Evolutionary conservation across 1,140 invertebrate species (phyloP), one percentile per base, ranked within the genome.

Genomic region (Heliothis subflexa): DNA sequence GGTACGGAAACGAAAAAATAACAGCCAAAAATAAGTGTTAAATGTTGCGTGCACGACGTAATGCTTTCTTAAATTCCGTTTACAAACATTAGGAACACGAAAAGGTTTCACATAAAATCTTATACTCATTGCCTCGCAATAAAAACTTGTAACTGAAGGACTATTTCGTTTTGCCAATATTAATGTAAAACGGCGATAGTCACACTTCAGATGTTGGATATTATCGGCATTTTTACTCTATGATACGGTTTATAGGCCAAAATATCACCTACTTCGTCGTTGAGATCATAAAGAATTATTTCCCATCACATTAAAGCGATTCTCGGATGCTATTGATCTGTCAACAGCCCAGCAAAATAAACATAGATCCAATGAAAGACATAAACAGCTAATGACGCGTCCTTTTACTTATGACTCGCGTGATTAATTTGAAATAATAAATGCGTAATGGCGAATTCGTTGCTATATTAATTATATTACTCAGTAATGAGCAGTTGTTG

Each of bases 241-340:
- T 71, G 50, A 71, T 55, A 71, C 55, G 28, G 40, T 55, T 71
- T 33, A 71, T 40, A 18, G 68, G 9, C 50, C 13, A 50, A 70
- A 70, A 70, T 70, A 70, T 55, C 25, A 40, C 28, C 49, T 21
- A 70, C 49, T 70, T 40, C 50, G 68, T 71, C 50, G 68, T 71
- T 40, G 28, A 71, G 68, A 55, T 71, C 68, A 71, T 71, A 71
- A 71, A 71, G 68, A 70, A 71, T 55, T 25, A 71, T 71, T 71
- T 71, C 55, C 68, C 68, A 55, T 71, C 16, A 71, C 55, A 55
- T 49, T 55, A 55, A 54, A 71, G 52, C 68, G 68, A 25, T 71
- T 71, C 68, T 55, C 28, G 28, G 68, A 25, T 40, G 68, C 50
- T 55, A 71, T 71, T 71, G 68, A 54, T 14, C 68, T 71, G 68